Conservation (phyloP, 2,797 vertebrate species). For the Sternarchorhynchus goeldii region DNA sequence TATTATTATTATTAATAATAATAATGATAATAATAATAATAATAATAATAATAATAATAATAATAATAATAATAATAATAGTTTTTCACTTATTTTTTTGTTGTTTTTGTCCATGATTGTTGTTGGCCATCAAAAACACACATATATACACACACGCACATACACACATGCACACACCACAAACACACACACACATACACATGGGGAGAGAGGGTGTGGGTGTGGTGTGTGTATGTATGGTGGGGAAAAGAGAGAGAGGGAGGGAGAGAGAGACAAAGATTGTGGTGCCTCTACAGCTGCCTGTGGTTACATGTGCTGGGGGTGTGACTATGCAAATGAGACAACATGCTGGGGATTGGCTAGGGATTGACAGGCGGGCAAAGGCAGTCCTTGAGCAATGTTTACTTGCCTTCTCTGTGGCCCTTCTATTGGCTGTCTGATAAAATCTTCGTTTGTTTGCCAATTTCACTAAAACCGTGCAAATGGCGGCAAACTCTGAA, state of each 20-base stretch:
- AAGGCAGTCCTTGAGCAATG: conserved; percentile 14
- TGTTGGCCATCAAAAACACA: too few relatives aligned
- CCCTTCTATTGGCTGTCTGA: conserved; percentile 9
- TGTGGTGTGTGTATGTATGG: not conserved
- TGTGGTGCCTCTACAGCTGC: not conserved
- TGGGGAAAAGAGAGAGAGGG: too few relatives aligned
- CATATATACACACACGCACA: too few relatives aligned
- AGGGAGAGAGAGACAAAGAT: too few relatives aligned
- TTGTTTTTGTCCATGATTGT: too few relatives aligned
- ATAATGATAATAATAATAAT: too few relatives aligned
- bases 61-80: too few relatives aligned
- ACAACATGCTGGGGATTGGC: not conserved
- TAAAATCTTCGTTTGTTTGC: not conserved
- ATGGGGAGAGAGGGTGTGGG: too few relatives aligned
- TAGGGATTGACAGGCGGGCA: conserved; percentile 11
- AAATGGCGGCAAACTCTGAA: conserved; percentile 54
- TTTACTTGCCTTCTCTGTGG: conserved; percentile 35
- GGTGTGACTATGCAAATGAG: conserved; percentile 52
- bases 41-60: too few relatives aligned
- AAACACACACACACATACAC: not conserved
- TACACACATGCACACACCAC: not conserved
- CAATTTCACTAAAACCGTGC: conserved; percentile 11
- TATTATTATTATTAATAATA: too few relatives aligned
- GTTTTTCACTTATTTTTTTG: too few relatives aligned
- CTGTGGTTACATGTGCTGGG: conserved; percentile 24